Conservation (phyloP, 1,140 invertebrate genomes). For the Cecropterus lyciades region DNA sequence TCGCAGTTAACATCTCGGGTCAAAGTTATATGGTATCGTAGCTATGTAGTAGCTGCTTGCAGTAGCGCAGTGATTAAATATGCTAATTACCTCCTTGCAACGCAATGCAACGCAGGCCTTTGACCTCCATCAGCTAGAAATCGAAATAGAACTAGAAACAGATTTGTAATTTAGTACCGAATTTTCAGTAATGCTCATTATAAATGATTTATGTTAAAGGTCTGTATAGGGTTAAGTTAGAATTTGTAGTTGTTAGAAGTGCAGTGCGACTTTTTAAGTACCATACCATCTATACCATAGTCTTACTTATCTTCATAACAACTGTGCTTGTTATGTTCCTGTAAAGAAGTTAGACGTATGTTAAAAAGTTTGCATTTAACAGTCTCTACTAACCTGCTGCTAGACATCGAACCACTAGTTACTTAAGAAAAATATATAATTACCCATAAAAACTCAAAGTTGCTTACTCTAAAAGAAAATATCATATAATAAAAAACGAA, state of each 20-base stretch:
- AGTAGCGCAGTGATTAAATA: conserved; percentile 36
- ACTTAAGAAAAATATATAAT: too few species aligned
- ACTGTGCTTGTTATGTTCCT: too few species aligned
- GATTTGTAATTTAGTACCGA: conserved; percentile 5
- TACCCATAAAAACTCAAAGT: too few species aligned
- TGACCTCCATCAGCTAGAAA: conserved; percentile 32
- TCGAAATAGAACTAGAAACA: conserved; percentile 24
- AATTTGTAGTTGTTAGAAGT: background rate
- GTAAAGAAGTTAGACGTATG: too few species aligned
- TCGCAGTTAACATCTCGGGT: conserved; percentile 14
- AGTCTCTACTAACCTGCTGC: too few species aligned
- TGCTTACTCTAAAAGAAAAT: too few species aligned
- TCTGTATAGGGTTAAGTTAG: background rate
- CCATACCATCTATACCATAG: too few species aligned
- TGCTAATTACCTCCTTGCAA: conserved; percentile 34
- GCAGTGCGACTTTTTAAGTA: background rate
- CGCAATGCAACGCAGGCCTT: conserved; percentile 29
- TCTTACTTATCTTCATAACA: too few species aligned
- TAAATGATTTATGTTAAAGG: conserved; percentile 7
- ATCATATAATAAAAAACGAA: too few species aligned
- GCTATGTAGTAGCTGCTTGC: background rate
- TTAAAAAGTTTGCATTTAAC: too few species aligned
- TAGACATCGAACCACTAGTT: too few species aligned
- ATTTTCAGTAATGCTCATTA: conserved; percentile 9
- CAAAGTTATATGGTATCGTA: conserved; percentile 4